Evolutionary conservation across 2,888 invertebrate genomes (phyloP), one percentile per base, ranked within the genome.

Genomic region (Oxycera nigricornis): DNA sequence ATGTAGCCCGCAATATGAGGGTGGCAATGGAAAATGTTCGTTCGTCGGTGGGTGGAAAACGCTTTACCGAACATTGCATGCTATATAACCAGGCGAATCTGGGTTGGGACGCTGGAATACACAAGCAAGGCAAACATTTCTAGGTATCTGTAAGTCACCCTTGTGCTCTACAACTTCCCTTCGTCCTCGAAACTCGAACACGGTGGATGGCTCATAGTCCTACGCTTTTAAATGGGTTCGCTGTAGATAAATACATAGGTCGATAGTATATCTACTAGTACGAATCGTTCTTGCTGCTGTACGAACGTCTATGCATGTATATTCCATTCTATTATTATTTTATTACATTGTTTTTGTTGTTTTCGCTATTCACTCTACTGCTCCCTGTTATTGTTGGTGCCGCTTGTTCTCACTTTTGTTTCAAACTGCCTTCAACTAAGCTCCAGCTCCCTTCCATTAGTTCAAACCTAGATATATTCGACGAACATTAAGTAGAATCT

Each of bases 291-390:
- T 2, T 52, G 9, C 52, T n/a, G n/a, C n/a, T n/a, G n/a, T n/a
- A n/a, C n/a, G n/a, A n/a, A n/a, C n/a, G n/a, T 52, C 52, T 20
- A n/a, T n/a, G n/a, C n/a, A 41, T 65, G 41, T 65, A 41, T 65
- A 41, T 65, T 65, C 30, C 39, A 65, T 41, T 65, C 41, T 39
- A 65, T 65, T 65, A 65, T 65, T 65, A 65, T 65, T 65, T 39
- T 65, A 65, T 65, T 65, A 65, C 39, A 65, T n/a, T 30, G 41
- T 39, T 41, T n/a, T 20, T 24, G 35, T 17, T 35, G 39, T 17
- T 22, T 20, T 14, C 24, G 24, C 11, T 22, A 22, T 39, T 22
- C 35, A 9, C 39, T 39, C 20, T 65, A 22, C 14, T 61, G 24
- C 22, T 39, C 30, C n/a, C n/a, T 24, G 39, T 41, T 55, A 24